Base-by-base conservation (phyloP, 2,888 invertebrate species). In the Xylota sylvarum region DNA sequence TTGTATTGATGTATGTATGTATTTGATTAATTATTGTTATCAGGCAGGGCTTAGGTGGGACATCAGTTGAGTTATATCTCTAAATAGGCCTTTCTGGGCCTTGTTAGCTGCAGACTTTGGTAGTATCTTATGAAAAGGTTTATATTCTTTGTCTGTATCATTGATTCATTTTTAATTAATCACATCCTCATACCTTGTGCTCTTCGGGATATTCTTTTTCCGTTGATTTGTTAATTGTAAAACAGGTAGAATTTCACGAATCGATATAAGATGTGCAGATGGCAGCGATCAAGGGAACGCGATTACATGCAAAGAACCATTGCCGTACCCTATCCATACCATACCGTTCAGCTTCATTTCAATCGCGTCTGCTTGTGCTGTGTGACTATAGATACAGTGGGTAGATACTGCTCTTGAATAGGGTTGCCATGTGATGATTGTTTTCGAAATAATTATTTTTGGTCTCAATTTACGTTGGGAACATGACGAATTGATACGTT, bases 341-440 rank as follows among this genome's bases (percentile, higher is more conserved):
- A 43, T 32, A 6, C 6, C 30, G 14, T 27, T 30, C 14, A 14
- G 19, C 4, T 48, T 50, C 32, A 56, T 32, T 32, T 56, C 32
- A 32, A 32, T 56, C 17, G 32, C 56, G 9, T 56, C 32, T 14
- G 30, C 12, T 32, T 32, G 7, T 9, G 14, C 10, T 12, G 14
- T 46, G 10, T 7, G 12, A 30, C 1, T 7, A n/a, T 0, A 50
- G 19, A 48, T 65, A 46, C 17, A n/a, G 5, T 19, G n/a, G 48
- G 19, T 32, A 65, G 48, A 50, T 65, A 50, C 19, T 50, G 6
- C 2, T 23, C 2, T 2, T 6, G 9, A 30, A 17, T 50, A 65
- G 65, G 50, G 65, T 50, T 65, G n/a, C 65, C 65, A 50, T 9
- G 23, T n/a, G 7, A 9, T 12, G 2, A 3, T 23, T 23, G 5